phyloP scores from a whole-genome alignment of 2,888 invertebrate genomes.

The Aspidapion aeneum region DNA sequence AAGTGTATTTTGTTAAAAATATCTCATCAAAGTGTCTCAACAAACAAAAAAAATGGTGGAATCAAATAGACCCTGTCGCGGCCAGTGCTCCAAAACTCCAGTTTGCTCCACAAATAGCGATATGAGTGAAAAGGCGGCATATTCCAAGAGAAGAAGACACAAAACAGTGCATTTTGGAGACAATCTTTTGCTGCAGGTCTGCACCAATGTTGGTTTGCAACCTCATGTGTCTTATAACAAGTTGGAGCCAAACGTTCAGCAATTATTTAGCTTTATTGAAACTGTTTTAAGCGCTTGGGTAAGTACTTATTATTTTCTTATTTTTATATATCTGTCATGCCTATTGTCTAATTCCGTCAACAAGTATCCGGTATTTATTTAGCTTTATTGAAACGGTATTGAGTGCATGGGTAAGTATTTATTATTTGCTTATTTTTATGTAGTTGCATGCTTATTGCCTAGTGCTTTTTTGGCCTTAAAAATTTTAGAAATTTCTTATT shows the following conservation, averaged over 20 bases:
- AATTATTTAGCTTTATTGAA: slow-evolving; percentile 78
- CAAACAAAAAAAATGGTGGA: slow-evolving; percentile 42
- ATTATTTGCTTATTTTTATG: too few relatives aligned
- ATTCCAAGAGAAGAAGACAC: slow-evolving; percentile 68
- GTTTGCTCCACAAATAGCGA: slow-evolving; percentile 38
- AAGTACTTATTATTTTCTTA: too few relatives aligned
- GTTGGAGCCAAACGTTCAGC: slow-evolving; percentile 74
- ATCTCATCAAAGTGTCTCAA: slow-evolving; percentile 16
- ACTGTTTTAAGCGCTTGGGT: slow-evolving; percentile 75
- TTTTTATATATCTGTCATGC: too few relatives aligned
- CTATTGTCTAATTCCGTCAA: too few relatives aligned
- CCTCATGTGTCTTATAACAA: slow-evolving; percentile 52
- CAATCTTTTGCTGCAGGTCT: slow-evolving; percentile 67
- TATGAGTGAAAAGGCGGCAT: slow-evolving; percentile 45
- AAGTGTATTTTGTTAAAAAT: background rate
- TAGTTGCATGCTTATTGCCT: too few relatives aligned
- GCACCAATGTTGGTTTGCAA: slow-evolving; percentile 56
- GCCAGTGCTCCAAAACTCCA: slow-evolving; percentile 40
- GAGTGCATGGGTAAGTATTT: slow-evolving; percentile 64
- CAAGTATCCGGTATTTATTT: slow-evolving; percentile 76
- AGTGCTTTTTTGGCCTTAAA: too few relatives aligned
- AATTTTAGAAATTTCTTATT: too few relatives aligned
- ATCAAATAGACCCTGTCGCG: slow-evolving; percentile 44
- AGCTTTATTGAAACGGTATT: slow-evolving; percentile 78
- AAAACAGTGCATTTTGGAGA: slow-evolving; percentile 79